Base-by-base conservation (phyloP, 1,140 invertebrate genomes). In the Magallana gigas region DNA sequence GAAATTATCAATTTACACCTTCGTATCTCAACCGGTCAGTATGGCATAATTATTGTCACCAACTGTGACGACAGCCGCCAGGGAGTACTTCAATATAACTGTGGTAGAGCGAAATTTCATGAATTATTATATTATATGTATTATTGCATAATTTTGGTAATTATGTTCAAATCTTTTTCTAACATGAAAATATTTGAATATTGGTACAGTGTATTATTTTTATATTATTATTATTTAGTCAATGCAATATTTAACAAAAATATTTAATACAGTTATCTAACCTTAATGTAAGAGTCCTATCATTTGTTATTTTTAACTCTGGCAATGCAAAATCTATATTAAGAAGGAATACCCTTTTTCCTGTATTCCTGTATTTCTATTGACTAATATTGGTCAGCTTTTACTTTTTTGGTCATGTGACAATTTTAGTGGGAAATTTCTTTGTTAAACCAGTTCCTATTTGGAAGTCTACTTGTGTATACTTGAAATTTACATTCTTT, bases 21-120 rank as follows among this genome's bases (percentile, higher is more conserved):
- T 23, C 23, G 23, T 23, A 23, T 23, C 23, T 23, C 23, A 23
- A 23, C 23, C 23, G 23, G 23, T 23, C 23, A 23, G 23, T 23
- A 23, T 23, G 23, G 23, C 23, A 23, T 23, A 23, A 23, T 23
- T 23, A 23, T 23, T 23, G 23, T 23, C 23, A 23, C 23, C 23
- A 23, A 23, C 23, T 23, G 23, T 23, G 23, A 23, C 23, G 23
- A 23, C 23, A 23, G 23, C 23, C 23, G 23, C 23, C 23, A 23
- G 23, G 23, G 23, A 23, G 23, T 23, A 23, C 23, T 23, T 23
- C 23, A 23, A 23, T 23, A 23, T 23, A 23, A 23, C 23, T 85
- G 84, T 85, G 84, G 16, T 48, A 85, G 59, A 85, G 84, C 68
- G 60, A 68, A 85, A 48, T 68, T 85, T 48, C 1, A 16, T 59